Conservation (phyloP, 2,113 vertebrate species). For the Antigone vipio region DNA sequence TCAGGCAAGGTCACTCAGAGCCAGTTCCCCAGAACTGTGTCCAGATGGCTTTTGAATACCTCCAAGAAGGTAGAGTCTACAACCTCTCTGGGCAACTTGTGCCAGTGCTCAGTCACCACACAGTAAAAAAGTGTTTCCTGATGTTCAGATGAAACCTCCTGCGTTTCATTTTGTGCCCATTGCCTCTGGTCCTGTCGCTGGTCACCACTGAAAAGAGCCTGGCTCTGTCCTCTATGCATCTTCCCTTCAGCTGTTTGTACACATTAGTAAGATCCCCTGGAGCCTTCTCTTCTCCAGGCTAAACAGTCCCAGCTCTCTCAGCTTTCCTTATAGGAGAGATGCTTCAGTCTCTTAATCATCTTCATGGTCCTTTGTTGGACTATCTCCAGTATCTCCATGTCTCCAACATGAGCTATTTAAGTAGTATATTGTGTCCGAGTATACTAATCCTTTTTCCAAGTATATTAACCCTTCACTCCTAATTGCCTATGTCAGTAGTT, state of each 20-base stretch:
- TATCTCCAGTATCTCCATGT: background rate
- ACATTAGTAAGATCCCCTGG: background rate
- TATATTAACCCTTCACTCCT: background rate
- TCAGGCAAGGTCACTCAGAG: background rate
- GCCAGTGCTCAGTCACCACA: background rate
- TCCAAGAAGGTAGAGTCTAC: background rate
- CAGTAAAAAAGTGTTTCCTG: background rate
- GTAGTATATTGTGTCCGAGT: background rate
- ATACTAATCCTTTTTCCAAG: background rate
- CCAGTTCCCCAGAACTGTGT: background rate
- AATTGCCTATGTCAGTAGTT: background rate
- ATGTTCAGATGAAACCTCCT: accelerated
- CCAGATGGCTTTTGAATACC: background rate
- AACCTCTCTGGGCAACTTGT: background rate
- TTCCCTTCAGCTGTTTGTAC: background rate
- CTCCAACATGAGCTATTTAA: background rate
- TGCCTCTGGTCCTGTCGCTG: background rate
- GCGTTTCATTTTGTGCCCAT: background rate
- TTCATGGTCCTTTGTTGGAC: background rate
- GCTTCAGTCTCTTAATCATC: background rate
- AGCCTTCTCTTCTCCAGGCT: background rate
- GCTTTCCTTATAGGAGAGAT: background rate
- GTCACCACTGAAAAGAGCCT: background rate
- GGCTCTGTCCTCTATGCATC: background rate
- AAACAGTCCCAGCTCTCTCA: background rate